Conservation (phyloP, 1,140 invertebrate species). For the Leptoteleia sp. region DNA sequence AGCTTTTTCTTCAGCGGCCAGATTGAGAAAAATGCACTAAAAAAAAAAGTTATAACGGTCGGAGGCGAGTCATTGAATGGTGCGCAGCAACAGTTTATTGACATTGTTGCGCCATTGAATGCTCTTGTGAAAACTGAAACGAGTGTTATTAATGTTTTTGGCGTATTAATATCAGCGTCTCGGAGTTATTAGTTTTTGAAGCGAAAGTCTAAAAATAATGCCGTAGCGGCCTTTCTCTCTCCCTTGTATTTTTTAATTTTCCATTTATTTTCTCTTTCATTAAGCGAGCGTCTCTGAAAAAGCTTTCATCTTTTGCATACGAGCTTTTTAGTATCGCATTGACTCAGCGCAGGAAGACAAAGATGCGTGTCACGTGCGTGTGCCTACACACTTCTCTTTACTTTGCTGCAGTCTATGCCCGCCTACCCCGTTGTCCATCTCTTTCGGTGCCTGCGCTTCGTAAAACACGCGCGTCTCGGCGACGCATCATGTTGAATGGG, state of each 20-base stretch:
- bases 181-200: constrained; percentile 43
- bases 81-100: too few relatives aligned
- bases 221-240: constrained; percentile 44
- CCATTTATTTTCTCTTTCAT: constrained; percentile 69
- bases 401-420: constrained; percentile 14
- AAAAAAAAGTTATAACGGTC: too few relatives aligned
- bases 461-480: constrained; percentile 71
- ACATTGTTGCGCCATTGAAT: too few relatives aligned
- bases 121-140: too few relatives aligned
- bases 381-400: constrained; percentile 50
- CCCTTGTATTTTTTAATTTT: constrained; percentile 63
- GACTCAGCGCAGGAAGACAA: constrained; percentile 71
- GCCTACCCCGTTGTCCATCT: constrained; percentile 38
- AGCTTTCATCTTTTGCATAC: constrained; percentile 79
- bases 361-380: constrained; percentile 65
- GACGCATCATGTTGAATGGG: constrained; percentile 79
- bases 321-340: constrained; percentile 79
- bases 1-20: too few relatives aligned
- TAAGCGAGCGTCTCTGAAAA: constrained; percentile 73
- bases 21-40: too few relatives aligned
- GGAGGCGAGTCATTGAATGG: too few relatives aligned
- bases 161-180: constrained; percentile 10
- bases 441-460: constrained; percentile 41
- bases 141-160: too few relatives aligned
- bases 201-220: constrained; percentile 71